These are phyloP conservation scores for Aelia acuminata DNA, from an alignment of 2,888 invertebrate species.

Conservation along the genomic window DNA sequence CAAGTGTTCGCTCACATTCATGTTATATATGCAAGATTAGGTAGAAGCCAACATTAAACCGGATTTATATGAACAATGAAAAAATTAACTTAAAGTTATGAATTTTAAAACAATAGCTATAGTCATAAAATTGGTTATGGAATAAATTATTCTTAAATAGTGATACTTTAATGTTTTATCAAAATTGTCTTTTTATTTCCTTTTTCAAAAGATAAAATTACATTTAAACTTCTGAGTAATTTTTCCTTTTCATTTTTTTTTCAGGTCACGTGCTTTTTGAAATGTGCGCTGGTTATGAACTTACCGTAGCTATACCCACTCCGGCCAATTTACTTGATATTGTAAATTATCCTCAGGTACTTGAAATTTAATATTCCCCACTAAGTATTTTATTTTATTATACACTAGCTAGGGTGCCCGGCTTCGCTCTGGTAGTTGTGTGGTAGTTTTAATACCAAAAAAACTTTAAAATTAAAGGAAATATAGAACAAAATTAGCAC, in stretches of 20 bases:
- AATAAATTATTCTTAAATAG: not conserved
- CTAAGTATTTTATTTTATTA: not conserved
- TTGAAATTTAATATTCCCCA: not conserved
- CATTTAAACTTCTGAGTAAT: too few relatives aligned
- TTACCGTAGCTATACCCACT: slow-evolving; percentile 81
- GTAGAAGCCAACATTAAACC: not conserved
- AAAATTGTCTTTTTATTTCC: not conserved
- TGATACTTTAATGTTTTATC: not conserved
- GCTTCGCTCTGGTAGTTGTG: too few relatives aligned
- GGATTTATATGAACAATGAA: not conserved
- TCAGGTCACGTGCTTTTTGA: slow-evolving; percentile 86
- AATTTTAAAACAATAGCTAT: too few relatives aligned
- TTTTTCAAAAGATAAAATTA: not conserved
- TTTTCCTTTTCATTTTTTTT: slow-evolving; percentile 65
- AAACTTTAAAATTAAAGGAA: too few relatives aligned
- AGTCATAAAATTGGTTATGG: too few relatives aligned
- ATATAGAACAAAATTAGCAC: too few relatives aligned
- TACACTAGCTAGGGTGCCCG: too few relatives aligned
- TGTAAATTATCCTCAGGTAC: slow-evolving; percentile 81
- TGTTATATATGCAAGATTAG: not conserved
- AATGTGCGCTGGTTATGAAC: slow-evolving; percentile 90
- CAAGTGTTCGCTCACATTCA: too few relatives aligned
- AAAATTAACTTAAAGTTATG: too few relatives aligned
- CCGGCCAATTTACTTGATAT: slow-evolving; percentile 81
- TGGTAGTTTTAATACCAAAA: too few relatives aligned